These are phyloP conservation scores for Phaethon lepturus DNA, from an alignment of 2,113 vertebrate genomes.

Conservation along the genomic window DNA sequence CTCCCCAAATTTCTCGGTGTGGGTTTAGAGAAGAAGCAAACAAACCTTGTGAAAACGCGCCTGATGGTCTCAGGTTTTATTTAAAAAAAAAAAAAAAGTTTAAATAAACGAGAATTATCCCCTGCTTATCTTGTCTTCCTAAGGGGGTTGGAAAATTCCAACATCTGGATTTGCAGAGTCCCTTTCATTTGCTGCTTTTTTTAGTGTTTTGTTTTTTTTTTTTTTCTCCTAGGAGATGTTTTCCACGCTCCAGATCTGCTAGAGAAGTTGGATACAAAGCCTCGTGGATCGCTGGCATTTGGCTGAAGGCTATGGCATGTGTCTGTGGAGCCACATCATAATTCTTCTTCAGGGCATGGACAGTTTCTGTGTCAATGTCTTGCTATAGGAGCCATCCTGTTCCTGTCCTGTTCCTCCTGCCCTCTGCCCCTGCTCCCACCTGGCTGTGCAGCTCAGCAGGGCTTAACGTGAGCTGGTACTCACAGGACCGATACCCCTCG, in stretches of 20 bases:
- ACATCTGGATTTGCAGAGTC: slow-evolving; percentile 38
- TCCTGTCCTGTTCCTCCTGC: not conserved
- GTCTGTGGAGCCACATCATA: not conserved
- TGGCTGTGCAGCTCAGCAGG: not conserved
- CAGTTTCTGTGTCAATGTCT: not conserved
- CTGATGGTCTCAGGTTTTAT: not conserved
- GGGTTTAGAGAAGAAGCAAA: not conserved
- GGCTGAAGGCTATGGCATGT: not conserved
- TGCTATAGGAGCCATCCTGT: not conserved
- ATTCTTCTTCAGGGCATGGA: not conserved
- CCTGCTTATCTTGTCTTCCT: slow-evolving; percentile 23
- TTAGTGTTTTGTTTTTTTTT: not conserved
- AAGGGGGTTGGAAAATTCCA: slow-evolving; percentile 43
- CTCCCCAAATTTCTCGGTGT: not conserved
- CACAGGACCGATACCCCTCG: fast-evolving
- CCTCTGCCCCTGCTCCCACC: not conserved
- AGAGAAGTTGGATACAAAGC: not conserved
- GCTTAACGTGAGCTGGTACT: not conserved
- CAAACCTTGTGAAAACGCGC: not conserved
- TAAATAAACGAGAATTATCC: slow-evolving; percentile 39
- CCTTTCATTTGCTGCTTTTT: not conserved
- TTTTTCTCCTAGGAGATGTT: not conserved
- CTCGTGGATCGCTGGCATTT: not conserved
- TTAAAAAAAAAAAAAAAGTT: not conserved
- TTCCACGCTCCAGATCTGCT: not conserved